phyloP scores from a whole-genome alignment of 2,888 invertebrate genomes.

The Phytoseiulus persimilis region DNA sequence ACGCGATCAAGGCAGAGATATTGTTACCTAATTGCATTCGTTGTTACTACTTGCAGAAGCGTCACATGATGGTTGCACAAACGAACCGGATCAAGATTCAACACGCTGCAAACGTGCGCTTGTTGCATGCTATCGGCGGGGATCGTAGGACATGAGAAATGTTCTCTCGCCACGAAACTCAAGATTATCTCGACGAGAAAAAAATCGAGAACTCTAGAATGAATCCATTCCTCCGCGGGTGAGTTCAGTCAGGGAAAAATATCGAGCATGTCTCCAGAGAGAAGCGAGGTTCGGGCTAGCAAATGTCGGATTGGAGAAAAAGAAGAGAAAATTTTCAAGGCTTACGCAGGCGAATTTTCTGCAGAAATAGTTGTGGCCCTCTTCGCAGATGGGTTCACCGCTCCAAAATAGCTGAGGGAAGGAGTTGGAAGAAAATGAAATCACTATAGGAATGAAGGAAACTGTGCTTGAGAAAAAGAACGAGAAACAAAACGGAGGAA shows the following conservation, averaged over 20 bases:
- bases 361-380: slow-evolving; percentile 36
- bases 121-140: no score
- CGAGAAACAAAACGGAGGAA: neutral
- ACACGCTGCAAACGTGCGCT: no score
- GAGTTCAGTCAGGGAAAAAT: neutral
- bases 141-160: no score
- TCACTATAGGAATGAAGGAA: neutral
- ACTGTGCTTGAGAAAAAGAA: neutral
- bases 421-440: neutral
- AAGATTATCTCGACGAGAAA: neutral
- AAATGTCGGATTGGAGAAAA: neutral
- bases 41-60: no score
- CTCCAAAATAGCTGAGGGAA: neutral
- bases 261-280: neutral
- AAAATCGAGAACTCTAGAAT: neutral
- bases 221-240: neutral
- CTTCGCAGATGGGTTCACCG: slow-evolving; percentile 29
- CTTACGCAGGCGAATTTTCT: slow-evolving; percentile 37
- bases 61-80: no score
- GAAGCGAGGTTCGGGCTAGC: neutral
- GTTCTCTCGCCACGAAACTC: no score
- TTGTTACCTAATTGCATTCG: no score
- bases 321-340: neutral
- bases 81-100: no score
- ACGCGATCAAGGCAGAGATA: no score